Percentiles rank a stretch among this genome's conserved stretches.
phyloP scores from a whole-genome alignment of 2,113 vertebrate species.

The Istiophorus platypterus region DNA sequence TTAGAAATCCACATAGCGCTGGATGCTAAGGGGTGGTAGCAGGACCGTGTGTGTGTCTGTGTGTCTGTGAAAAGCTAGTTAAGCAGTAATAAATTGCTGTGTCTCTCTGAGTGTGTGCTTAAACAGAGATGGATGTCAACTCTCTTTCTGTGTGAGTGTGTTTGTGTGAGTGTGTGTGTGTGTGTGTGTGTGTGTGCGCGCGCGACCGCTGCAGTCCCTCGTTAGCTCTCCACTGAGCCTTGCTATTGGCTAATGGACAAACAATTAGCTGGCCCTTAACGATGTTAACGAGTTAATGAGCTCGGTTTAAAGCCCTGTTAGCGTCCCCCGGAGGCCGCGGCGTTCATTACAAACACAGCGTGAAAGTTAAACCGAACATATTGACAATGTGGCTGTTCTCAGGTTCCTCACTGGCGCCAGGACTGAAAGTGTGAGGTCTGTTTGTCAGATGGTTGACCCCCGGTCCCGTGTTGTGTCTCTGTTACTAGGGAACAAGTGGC shows the following conservation, averaged over 20 bases:
- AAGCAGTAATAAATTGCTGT: constrained; percentile 67
- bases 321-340: neutral
- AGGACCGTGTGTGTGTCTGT: constrained; percentile 3
- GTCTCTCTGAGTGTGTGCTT: constrained; percentile 55
- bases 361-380: neutral
- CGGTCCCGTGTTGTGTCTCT: no score
- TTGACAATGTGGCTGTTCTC: no score
- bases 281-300: constrained; percentile 77
- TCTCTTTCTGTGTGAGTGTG: constrained; percentile 12
- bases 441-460: no score
- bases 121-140: constrained; percentile 70
- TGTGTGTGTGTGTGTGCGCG: constrained; percentile 21
- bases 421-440: no score
- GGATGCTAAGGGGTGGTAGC: constrained; percentile 38
- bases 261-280: constrained; percentile 78
- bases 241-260: constrained; percentile 78
- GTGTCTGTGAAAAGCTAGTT: constrained; percentile 41
- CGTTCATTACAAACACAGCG: neutral
- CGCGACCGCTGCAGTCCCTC: constrained; percentile 49
- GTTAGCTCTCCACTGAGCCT: constrained; percentile 75
- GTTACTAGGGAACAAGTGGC: no score
- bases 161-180: constrained; percentile 18
- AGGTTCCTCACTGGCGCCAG: no score
- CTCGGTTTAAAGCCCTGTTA: constrained; percentile 20
- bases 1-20: constrained; percentile 8